Evolutionary conservation across 2,888 invertebrate genomes (phyloP).

Genomic region (Congeria kusceri): DNA sequence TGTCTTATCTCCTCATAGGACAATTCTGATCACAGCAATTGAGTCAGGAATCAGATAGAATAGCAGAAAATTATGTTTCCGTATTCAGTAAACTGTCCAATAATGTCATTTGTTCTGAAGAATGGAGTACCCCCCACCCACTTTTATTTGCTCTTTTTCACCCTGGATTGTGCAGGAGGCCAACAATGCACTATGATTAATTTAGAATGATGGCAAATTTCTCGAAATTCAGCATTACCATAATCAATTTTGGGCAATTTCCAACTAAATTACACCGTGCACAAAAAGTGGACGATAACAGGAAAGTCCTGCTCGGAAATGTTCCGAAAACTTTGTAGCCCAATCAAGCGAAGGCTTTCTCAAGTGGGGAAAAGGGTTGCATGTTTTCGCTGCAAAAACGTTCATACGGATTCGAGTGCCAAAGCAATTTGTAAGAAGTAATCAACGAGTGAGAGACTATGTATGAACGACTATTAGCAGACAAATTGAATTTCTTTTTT

Average conservation of each 20-base stretch:
- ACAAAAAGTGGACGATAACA: constrained; percentile 11
- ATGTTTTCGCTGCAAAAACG: neutral
- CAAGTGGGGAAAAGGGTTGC: too few species aligned
- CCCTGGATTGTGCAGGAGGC: constrained; percentile 1
- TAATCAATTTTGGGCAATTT: constrained; percentile 56
- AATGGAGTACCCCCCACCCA: too few species aligned
- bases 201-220: constrained; percentile 44
- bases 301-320: neutral
- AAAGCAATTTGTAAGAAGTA: constrained; percentile 37
- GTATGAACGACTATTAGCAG: constrained; percentile 15
- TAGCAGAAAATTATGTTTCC: too few species aligned
- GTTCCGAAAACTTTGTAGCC: constrained; percentile 10
- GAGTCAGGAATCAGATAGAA: too few species aligned
- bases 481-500: constrained; percentile 21
- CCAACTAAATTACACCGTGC: constrained; percentile 38
- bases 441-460: constrained; percentile 15
- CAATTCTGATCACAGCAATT: too few species aligned
- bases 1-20: too few species aligned
- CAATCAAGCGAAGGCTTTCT: neutral
- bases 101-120: too few species aligned
- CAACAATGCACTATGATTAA: constrained; percentile 45
- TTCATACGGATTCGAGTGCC: constrained; percentile 7
- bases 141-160: too few species aligned
- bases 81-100: too few species aligned
- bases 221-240: constrained; percentile 53